phyloP scores from a whole-genome alignment of 2,888 invertebrate species.

The Heteromurus nitidus region DNA sequence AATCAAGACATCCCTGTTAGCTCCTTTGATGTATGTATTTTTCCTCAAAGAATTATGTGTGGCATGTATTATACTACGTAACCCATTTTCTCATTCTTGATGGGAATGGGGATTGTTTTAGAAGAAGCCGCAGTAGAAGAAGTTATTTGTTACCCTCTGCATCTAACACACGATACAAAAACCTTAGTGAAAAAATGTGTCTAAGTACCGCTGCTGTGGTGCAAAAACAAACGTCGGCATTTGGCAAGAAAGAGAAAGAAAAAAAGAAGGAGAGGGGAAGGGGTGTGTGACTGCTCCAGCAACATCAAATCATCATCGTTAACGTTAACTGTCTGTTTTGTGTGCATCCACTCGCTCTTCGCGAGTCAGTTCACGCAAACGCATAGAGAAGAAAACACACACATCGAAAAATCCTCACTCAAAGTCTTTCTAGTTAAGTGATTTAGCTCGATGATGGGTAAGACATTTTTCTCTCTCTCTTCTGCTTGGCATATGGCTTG shows the following conservation, averaged over 20 bases:
- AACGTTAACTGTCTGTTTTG: conserved; percentile 55
- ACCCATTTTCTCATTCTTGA: conserved; percentile 28
- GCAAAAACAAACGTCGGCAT: conserved; percentile 64
- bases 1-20: conserved; percentile 49
- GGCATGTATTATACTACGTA: conserved; percentile 42
- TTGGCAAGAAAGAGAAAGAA: conserved; percentile 41
- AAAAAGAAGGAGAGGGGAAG: conserved; percentile 40
- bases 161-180: conserved; percentile 27
- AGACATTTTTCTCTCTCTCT: too few species aligned
- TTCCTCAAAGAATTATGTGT: conserved; percentile 39
- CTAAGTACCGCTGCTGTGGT: conserved; percentile 53
- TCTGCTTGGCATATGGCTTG: too few species aligned
- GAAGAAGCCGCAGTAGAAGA: conserved; percentile 50
- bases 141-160: conserved; percentile 55
- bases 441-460: conserved; percentile 39
- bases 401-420: conserved; percentile 41
- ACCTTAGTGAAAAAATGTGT: conserved; percentile 28
- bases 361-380: conserved; percentile 38
- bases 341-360: conserved; percentile 25
- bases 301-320: conserved; percentile 66
- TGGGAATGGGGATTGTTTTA: conserved; percentile 16
- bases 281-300: conserved; percentile 65
- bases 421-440: conserved; percentile 41
- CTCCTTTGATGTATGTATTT: conserved; percentile 40
- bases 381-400: conserved; percentile 23